phyloP scores from a whole-genome alignment of 30 jellyfish, hydroid and myxozoan genomes.

The Cassiopea andromeda region DNA sequence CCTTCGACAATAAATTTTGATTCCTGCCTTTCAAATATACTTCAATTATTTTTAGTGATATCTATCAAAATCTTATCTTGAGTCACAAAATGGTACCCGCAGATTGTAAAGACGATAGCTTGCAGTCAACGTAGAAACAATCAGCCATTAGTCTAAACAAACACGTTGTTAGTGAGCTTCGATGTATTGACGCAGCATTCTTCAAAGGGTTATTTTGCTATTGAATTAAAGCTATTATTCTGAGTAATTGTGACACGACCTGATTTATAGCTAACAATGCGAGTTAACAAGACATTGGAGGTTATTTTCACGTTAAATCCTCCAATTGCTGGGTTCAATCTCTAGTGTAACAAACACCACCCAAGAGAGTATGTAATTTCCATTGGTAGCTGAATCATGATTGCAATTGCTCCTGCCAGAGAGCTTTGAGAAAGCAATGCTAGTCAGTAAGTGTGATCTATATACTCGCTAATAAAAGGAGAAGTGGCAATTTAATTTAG shows the following conservation, averaged over 20 bases:
- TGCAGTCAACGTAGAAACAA: background rate
- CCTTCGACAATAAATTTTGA: background rate
- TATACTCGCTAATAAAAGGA: background rate
- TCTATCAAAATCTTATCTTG: background rate
- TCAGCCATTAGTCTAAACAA: background rate
- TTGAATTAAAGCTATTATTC: background rate
- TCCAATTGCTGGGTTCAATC: background rate
- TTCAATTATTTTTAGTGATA: background rate
- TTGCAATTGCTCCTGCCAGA: conserved; percentile 7
- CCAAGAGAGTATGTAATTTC: background rate
- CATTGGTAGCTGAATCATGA: background rate
- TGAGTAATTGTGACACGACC: background rate
- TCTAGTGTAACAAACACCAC: background rate
- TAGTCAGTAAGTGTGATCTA: background rate
- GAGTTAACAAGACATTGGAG: background rate
- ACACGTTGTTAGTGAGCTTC: background rate
- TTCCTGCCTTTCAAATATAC: background rate
- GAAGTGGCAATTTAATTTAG: background rate
- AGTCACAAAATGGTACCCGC: background rate
- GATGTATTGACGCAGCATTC: background rate
- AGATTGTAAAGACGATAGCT: background rate
- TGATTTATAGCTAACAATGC: background rate
- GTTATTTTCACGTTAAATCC: background rate
- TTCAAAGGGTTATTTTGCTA: background rate
- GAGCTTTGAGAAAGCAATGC: background rate